Conservation (phyloP, 2,888 invertebrate genomes). For the Ophion ventricosus region DNA sequence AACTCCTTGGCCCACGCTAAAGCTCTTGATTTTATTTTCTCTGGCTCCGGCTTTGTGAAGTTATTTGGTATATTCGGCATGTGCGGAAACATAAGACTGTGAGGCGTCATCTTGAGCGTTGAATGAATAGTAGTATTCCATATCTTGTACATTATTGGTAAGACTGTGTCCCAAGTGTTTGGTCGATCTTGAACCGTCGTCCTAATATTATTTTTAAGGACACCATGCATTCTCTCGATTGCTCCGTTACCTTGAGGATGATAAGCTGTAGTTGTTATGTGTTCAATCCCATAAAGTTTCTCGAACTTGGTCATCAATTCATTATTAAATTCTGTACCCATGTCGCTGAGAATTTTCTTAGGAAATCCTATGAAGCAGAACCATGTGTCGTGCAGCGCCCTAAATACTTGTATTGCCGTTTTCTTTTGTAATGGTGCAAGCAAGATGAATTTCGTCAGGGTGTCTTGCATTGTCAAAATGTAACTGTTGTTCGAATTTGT, state of each 20-base stretch:
- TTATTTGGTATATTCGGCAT: conserved; percentile 31
- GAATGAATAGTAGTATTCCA: conserved; percentile 40
- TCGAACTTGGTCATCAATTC: conserved; percentile 24
- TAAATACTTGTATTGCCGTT: conserved; percentile 26
- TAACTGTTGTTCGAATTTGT: conserved; percentile 32
- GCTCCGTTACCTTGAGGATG: conserved; percentile 32
- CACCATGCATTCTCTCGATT: conserved; percentile 43
- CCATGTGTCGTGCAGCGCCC: conserved; percentile 35
- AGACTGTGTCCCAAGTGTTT: conserved; percentile 32
- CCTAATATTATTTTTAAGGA: conserved; percentile 39
- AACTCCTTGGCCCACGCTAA: conserved; percentile 29
- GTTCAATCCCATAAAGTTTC: conserved; percentile 28
- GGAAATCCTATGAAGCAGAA: conserved; percentile 42
- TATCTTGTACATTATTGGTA: conserved; percentile 41
- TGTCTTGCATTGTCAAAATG: conserved; percentile 37
- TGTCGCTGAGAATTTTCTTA: conserved; percentile 30
- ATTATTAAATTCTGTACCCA: conserved; percentile 33
- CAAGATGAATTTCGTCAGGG: conserved; percentile 30
- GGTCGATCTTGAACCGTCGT: conserved; percentile 27
- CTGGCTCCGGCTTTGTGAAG: conserved; percentile 32
- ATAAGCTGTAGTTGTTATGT: conserved; percentile 35
- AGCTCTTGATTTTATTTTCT: conserved; percentile 20
- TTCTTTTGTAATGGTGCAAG: conserved; percentile 30
- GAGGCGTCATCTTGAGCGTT: conserved; percentile 17
- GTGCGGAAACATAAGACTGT: conserved; percentile 38